Evolutionary conservation across 2,797 vertebrate species (phyloP).

Genomic region (Lepus oiostolus): DNA sequence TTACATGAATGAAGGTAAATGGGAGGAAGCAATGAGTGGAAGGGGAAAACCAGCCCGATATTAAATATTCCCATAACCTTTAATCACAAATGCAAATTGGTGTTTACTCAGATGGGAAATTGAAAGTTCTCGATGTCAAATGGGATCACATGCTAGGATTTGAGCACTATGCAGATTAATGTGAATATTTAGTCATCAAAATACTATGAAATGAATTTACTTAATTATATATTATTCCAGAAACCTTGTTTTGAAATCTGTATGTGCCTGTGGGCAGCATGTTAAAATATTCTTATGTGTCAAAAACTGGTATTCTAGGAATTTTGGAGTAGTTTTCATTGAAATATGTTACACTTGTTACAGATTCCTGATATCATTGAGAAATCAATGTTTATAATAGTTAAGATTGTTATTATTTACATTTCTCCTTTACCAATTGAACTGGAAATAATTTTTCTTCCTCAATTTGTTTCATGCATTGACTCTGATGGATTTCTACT

Average conservation of each 20-base stretch:
- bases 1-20: slow-evolving; percentile 68
- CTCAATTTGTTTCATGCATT: background rate
- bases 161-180: slow-evolving; percentile 55
- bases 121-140: slow-evolving; percentile 61
- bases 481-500: background rate
- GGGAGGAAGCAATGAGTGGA: slow-evolving; percentile 72
- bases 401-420: slow-evolving; percentile 8
- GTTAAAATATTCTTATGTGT: background rate
- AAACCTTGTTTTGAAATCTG: slow-evolving; percentile 54
- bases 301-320: slow-evolving; percentile 22
- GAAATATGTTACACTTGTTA: slow-evolving; percentile 35
- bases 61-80: slow-evolving; percentile 79
- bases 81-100: slow-evolving; percentile 83
- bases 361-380: background rate
- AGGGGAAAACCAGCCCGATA: slow-evolving; percentile 66
- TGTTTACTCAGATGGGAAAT: slow-evolving; percentile 64
- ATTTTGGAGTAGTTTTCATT: slow-evolving; percentile 20
- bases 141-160: slow-evolving; percentile 17
- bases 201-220: slow-evolving; percentile 51
- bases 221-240: slow-evolving; percentile 25
- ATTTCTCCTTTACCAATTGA: slow-evolving; percentile 9
- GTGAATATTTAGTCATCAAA: slow-evolving; percentile 65
- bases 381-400: background rate
- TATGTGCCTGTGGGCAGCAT: background rate
- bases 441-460: background rate